Conservation (phyloP, 2,888 invertebrate species). For the Myopa testacea region DNA sequence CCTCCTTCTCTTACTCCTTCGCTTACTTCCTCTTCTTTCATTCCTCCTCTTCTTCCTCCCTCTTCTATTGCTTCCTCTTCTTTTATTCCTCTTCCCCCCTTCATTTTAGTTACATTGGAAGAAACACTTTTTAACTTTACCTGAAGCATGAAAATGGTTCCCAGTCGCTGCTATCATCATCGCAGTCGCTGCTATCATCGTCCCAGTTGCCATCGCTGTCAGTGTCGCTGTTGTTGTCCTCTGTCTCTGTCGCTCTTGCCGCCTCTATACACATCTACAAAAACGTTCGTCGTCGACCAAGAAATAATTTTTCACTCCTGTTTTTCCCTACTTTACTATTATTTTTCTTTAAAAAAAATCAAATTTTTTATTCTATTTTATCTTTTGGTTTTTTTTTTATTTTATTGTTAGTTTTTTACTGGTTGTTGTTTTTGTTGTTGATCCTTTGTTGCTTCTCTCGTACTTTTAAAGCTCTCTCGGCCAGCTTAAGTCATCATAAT, state of each 20-base stretch:
- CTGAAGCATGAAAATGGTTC: conserved; percentile 25
- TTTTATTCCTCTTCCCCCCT: background rate
- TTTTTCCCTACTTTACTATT: conserved; percentile 23
- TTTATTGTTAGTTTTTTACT: background rate
- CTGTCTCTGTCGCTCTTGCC: background rate
- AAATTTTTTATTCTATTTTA: background rate
- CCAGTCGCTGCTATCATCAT: background rate
- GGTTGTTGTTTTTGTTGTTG: background rate
- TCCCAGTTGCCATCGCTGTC: background rate
- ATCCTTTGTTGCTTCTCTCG: background rate
- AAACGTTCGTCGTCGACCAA: background rate
- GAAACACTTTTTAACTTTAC: conserved; percentile 26
- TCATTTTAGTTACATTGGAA: too few relatives aligned
- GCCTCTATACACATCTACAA: background rate
- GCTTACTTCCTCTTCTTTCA: background rate
- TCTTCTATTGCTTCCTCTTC: background rate
- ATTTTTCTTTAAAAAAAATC: background rate
- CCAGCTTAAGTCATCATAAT: conserved; percentile 37
- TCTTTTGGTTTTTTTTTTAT: background rate
- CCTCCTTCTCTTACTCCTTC: background rate
- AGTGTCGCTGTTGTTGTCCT: too few relatives aligned
- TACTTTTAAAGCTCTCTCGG: background rate
- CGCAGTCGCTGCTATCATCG: background rate
- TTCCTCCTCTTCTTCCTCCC: too few relatives aligned
- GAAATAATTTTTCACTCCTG: conserved; percentile 11